Base-by-base conservation (phyloP, 2,113 vertebrate genomes). In the Cephalopterus ornatus region DNA sequence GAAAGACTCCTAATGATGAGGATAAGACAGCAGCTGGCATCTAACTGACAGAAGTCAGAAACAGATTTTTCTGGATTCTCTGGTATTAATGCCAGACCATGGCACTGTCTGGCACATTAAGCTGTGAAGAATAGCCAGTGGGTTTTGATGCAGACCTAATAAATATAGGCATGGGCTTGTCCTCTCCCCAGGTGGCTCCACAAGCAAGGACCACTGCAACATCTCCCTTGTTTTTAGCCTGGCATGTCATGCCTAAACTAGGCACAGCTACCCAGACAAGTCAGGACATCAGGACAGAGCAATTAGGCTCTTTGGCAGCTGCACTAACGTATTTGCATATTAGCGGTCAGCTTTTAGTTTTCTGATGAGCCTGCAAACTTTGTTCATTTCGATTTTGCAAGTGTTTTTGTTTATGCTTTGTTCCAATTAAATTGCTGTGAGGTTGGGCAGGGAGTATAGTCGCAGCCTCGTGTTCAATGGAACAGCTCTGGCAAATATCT, bases 291-390 rank as follows among this genome's bases (percentile, higher is more conserved):
- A 14, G 70, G 91, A 91, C 66, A 72, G 70, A 89, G 62, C 73
- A 76, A 47, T 92, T 78, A 91, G 35, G 32, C 52, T 73, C 58
- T 78, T 65, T 89, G 86, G 95, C 95, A 91, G 86, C 70, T 94
- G 80, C 44, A n/a, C 22, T 74, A 79, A 27, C 0, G 33, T 14
- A 83, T 93, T 95, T 95, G 80, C 67, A 59, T 95, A 70, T 62
- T 87, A 89, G 66, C 80, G 87, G 62, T 87, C 86, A 87, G 85
- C 68, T 74, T 37, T 73, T 52, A 12, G 37, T 50, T 95, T 95
- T 91, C 77, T 89, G 89, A 94, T 94, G 84, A 96, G 86, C 41
- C 62, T 82, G 80, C 91, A 92, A 91, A 88, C 87, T 42, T 93
- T 84, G 32, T 75, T 82, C 63, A 53, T 82, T 88, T 88, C 62